A percentile compares a stretch with the other conserved stretches of the same genome.
These are phyloP conservation scores for Rhabdophis nuchalis DNA, from an alignment of 2,797 vertebrate species.

Conservation along the genomic window DNA sequence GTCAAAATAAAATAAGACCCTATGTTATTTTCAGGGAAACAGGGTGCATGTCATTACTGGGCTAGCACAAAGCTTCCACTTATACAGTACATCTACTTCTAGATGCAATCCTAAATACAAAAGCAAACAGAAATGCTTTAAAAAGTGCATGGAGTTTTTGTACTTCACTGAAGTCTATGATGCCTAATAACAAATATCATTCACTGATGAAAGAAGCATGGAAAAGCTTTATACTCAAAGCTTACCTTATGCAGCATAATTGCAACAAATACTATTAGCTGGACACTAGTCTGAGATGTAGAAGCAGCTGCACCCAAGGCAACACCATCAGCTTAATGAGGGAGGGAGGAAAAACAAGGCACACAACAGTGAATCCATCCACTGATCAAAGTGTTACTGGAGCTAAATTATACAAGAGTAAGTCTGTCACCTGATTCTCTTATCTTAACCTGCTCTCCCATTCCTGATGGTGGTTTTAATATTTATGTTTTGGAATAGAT, in stretches of 20 bases:
- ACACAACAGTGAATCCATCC: slow-evolving; percentile 26
- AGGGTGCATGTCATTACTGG: background rate
- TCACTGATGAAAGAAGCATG: background rate
- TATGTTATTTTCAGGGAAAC: too few relatives aligned
- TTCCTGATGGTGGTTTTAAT: background rate
- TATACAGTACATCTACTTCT: background rate
- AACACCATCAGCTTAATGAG: slow-evolving; percentile 87
- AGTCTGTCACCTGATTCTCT: background rate
- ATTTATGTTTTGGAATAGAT: background rate
- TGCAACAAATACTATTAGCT: slow-evolving; percentile 98
- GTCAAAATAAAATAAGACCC: too few relatives aligned
- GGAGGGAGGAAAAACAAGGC: background rate
- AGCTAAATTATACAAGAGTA: background rate
- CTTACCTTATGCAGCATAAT: slow-evolving; percentile 99
- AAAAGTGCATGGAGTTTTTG: background rate
- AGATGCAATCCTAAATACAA: background rate
- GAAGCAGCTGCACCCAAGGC: slow-evolving; percentile 96
- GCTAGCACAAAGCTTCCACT: background rate
- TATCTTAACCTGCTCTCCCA: background rate
- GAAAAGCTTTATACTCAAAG: background rate
- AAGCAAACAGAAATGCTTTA: background rate
- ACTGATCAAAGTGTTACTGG: slow-evolving; percentile 20
- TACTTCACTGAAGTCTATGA: background rate
- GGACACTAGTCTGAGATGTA: slow-evolving; percentile 96
- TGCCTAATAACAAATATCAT: background rate